Evolutionary conservation across 2,888 invertebrate genomes (phyloP), one percentile per base, ranked within the genome.

Genomic region (Phasia obesa): DNA sequence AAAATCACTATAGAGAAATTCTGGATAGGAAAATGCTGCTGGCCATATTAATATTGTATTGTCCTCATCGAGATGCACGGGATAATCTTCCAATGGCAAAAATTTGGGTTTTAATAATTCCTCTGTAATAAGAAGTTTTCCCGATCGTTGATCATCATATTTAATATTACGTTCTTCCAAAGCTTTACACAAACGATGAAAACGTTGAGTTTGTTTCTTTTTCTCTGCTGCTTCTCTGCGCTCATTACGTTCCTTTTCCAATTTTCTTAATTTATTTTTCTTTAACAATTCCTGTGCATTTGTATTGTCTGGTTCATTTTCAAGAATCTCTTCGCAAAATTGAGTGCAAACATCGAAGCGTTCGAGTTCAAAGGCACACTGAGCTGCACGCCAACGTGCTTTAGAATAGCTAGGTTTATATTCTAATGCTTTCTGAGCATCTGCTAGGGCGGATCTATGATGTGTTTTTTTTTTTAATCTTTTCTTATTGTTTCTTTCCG

Each of bases 21-120:
- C 98, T 0, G 98, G 98, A 91, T 98, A 99, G 13, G 97, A 92
- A 85, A 98, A 94, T 19, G 97, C 92, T 0, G 97, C 95, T 0
- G 98, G 98, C 98, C 98, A 99, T 65, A 94, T 92, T 13, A 99
- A 91, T 51, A 91, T 90, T 13, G 91, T 92, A 15, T 92, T 87
- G 44, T 89, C 88, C 0, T 94, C 91, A 87, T 93, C 92, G 13
- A 96, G 87, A 87, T 93, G 93, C 0, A 96, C 96, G 65, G 93
- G 93, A 78, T 93, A 92, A 71, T 94, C 93, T 53, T 93, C 93
- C 5, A 95, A 92, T 42, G 95, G 94, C 0, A 95, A 93, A 85
- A 95, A 92, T 87, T 92, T 93, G 0, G 96, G 95, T 71, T 94
- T 93, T 13, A 94, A 86, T 19, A 94, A 86, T 84, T 93, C 93